These are phyloP conservation scores for Pogona vitticeps DNA, from an alignment of 2,113 vertebrate genomes.

Conservation along the genomic window DNA sequence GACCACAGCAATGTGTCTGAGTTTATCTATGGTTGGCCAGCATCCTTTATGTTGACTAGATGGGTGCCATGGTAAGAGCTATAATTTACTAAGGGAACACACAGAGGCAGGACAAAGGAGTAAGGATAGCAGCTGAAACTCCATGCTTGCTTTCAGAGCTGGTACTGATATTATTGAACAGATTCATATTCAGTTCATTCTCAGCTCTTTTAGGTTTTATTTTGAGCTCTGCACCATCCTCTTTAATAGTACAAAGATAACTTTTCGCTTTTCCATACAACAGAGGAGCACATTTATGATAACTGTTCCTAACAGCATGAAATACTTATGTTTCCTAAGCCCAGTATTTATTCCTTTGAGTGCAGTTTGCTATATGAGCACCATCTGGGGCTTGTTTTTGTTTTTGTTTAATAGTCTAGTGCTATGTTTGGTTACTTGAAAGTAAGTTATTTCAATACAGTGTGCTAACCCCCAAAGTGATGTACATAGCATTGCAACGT, in stretches of 20 bases:
- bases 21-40: neutral
- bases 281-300: conserved; percentile 6
- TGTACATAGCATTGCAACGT: neutral
- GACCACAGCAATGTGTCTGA: neutral
- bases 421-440: neutral
- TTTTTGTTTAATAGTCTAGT: neutral
- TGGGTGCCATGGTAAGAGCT: neutral
- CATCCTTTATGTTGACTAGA: neutral
- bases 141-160: neutral
- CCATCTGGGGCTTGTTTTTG: neutral
- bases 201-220: neutral
- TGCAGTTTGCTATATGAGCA: neutral
- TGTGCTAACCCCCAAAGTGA: neutral
- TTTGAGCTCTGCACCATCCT: neutral
- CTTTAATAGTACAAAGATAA: neutral
- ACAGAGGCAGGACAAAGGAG: neutral
- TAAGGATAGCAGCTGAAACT: neutral
- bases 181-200: neutral
- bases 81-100: neutral
- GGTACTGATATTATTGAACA: neutral
- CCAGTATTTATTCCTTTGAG: neutral
- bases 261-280: conserved; percentile 25
- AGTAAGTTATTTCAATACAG: neutral
- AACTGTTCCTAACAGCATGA: neutral
- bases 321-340: neutral